Evolutionary conservation across 92 coral and sea anemone species (phyloP).

Genomic region (Umimayanthus chanpuru): DNA sequence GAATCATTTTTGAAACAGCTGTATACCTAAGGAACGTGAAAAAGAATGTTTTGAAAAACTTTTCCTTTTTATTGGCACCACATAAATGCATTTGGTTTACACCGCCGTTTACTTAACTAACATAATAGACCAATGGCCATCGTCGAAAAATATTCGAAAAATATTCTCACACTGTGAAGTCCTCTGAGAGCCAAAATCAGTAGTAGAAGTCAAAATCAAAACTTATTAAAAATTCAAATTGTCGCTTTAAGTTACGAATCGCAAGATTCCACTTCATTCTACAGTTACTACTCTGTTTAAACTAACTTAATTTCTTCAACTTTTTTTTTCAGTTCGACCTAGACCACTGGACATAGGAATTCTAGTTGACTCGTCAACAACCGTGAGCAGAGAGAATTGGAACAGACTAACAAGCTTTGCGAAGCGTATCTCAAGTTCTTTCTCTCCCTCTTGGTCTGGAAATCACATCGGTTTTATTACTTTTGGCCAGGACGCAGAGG

Average conservation of each 20-base stretch:
- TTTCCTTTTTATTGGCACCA: no score
- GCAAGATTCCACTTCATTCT: background rate
- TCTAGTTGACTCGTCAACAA: constrained; percentile 74
- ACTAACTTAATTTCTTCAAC: background rate
- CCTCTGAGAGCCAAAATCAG: no score
- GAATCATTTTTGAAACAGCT: no score
- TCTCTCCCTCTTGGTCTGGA: constrained; percentile 71
- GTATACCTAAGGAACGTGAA: no score
- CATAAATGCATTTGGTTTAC: no score
- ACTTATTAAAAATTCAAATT: no score
- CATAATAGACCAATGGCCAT: no score
- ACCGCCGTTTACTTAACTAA: no score
- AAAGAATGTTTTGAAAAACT: no score
- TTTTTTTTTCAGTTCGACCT: constrained; percentile 54
- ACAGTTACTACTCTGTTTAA: background rate
- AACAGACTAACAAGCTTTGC: constrained; percentile 35
- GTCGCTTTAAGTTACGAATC: background rate
- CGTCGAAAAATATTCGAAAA: no score
- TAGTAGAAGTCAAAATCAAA: no score
- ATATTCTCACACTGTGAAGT: no score
- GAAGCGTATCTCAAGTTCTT: constrained; percentile 63
- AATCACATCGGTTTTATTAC: constrained; percentile 71
- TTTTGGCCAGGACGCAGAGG: constrained; percentile 59
- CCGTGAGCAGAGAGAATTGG: constrained; percentile 71
- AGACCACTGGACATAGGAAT: constrained; percentile 80